Evolutionary conservation across 2,113 vertebrate genomes (phyloP).

Genomic region (Zosterops hypoxanthus): DNA sequence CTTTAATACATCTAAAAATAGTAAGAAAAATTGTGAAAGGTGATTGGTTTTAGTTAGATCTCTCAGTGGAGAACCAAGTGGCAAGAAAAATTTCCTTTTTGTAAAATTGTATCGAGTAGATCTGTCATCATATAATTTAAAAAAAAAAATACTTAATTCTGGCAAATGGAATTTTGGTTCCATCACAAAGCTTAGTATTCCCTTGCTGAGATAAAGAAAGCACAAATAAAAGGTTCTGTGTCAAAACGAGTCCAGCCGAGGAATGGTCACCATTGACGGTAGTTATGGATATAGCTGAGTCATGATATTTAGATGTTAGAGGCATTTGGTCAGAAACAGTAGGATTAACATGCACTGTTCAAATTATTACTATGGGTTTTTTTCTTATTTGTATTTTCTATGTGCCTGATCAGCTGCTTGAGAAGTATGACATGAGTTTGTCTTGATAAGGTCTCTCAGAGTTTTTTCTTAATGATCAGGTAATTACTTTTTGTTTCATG

Average conservation of each 20-base stretch:
- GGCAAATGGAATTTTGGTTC: not conserved
- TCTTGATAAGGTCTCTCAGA: not conserved
- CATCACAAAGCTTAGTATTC: not conserved
- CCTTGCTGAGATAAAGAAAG: not conserved
- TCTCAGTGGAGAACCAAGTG: not conserved
- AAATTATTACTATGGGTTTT: not conserved
- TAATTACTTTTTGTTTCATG: not conserved
- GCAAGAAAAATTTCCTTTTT: not conserved
- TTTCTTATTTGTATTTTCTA: not conserved
- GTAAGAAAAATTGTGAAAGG: not conserved
- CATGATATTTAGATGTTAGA: not conserved
- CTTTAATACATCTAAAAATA: not conserved
- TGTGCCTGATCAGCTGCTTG: not conserved
- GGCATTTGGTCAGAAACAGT: not conserved
- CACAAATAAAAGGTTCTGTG: not conserved
- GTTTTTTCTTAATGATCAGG: not conserved
- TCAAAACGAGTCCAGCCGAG: not conserved
- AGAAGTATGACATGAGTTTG: not conserved
- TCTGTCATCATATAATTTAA: not conserved
- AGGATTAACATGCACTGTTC: not conserved
- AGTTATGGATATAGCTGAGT: not conserved
- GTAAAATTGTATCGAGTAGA: not conserved
- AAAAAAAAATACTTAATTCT: not conserved
- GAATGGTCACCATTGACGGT: not conserved
- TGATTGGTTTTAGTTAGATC: not conserved